Conservation (phyloP, 2,113 vertebrate species). For the Stigmatopora argus region DNA sequence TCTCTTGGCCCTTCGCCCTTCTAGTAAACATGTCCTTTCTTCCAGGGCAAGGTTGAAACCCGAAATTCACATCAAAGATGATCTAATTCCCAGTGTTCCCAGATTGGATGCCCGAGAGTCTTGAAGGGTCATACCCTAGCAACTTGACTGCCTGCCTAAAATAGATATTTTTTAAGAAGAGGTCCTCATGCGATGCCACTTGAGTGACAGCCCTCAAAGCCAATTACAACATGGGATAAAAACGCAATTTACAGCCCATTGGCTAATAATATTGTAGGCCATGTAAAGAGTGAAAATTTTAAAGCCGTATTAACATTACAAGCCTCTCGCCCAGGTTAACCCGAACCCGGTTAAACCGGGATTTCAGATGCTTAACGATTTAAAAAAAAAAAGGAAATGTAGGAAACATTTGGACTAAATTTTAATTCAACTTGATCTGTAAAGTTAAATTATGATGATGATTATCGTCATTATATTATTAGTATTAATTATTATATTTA, state of each 20-base stretch:
- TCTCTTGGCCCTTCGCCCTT: slow-evolving; percentile 61
- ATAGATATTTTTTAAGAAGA: slow-evolving; percentile 33
- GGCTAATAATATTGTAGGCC: slow-evolving; percentile 13
- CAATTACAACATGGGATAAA: slow-evolving; percentile 44
- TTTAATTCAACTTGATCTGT: not conserved
- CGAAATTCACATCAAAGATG: slow-evolving; percentile 56
- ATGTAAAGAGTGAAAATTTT: slow-evolving; percentile 25
- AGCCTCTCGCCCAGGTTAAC: not conserved
- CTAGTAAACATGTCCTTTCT: slow-evolving; percentile 70
- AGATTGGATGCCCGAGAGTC: slow-evolving; percentile 14
- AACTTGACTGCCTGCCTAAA: slow-evolving; percentile 28
- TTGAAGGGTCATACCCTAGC: slow-evolving; percentile 17
- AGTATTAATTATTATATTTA: no score
- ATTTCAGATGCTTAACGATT: not conserved
- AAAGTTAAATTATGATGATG: not conserved
- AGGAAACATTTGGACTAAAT: not conserved
- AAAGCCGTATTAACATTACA: slow-evolving; percentile 52
- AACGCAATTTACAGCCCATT: slow-evolving; percentile 29
- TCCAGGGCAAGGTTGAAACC: slow-evolving; percentile 30
- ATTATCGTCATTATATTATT: no score
- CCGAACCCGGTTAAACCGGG: not conserved
- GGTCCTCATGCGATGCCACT: slow-evolving; percentile 10
- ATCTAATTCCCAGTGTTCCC: slow-evolving; percentile 27
- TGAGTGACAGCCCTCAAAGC: slow-evolving; percentile 42
- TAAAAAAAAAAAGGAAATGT: not conserved